Base-by-base conservation (phyloP, 2,888 invertebrate genomes). In the Phyllotreta cruciferae region DNA sequence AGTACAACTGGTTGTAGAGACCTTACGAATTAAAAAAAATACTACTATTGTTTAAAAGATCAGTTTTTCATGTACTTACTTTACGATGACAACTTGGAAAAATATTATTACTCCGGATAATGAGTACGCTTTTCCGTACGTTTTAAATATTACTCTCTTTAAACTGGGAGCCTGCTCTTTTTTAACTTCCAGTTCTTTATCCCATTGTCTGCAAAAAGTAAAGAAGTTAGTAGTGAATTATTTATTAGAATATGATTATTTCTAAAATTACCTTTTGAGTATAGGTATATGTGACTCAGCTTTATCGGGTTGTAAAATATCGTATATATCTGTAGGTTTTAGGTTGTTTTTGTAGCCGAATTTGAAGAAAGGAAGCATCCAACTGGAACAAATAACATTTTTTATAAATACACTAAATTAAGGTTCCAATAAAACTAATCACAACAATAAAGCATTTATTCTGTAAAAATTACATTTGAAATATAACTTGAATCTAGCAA, bases 321-420 rank as follows among this genome's bases (percentile, higher is more conserved):
- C 86, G 81, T 87, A 89, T 14, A 92, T 79, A 75, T 91, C 89
- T 70, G 88, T 86, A 9, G 86, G 75, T 63, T 87, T 86, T 58
- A 91, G 81, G 62, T 88, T 87, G 64, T 86, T 81, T 67, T 84
- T 84, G 71, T 83, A 86, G 45, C 90, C 90, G 75, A 85, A 84
- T 74, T 83, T 84, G 73, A 89, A 88, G 62, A 87, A 82, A 34
- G 85, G 85, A 69, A 87, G 85, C 54, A 89, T 82, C 90, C 90
- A 91, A 83, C 91, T 91, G 80, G 58, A 79, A 78, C 60, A 39
- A 47, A 34, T 36, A 10, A 7, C 34, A 39, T 14, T n/a, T 44
- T 14, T 37, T 10, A 53, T 37, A 11, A 7, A 38, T 4, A 50
- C 34, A 45, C 24, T 13, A 3, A n/a, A 13, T 44, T 1, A 44